Percentiles rank a stretch among this genome's conserved stretches.
Conservation (phyloP, 2,113 vertebrate species). For the Muscicapa adusta region DNA sequence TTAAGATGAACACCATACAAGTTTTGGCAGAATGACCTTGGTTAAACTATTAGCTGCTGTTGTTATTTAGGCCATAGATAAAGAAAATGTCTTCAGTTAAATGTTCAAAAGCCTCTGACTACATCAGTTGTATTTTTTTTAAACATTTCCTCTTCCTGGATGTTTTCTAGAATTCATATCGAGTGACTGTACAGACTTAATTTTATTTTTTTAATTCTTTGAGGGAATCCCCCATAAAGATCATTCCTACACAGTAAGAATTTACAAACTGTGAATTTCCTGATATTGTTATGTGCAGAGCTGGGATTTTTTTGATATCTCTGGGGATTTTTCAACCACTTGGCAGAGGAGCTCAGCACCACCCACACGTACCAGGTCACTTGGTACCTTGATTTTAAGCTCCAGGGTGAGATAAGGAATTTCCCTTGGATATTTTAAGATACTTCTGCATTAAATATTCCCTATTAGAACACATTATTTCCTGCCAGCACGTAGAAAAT, state of each 20-base stretch:
- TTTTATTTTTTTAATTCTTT: background rate
- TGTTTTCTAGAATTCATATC: background rate
- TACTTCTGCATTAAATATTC: background rate
- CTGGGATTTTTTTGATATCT: background rate
- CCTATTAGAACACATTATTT: background rate
- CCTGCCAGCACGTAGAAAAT: rapidly evolving
- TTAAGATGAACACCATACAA: background rate
- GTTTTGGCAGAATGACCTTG: background rate
- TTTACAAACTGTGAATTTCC: background rate
- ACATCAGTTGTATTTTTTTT: rapidly evolving
- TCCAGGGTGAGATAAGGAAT: background rate
- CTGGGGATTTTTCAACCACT: background rate
- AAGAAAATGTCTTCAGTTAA: background rate
- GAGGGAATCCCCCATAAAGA: background rate
- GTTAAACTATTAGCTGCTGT: background rate
- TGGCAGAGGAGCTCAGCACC: background rate
- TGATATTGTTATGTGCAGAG: background rate
- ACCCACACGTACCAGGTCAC: background rate
- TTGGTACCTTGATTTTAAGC: background rate
- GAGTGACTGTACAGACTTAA: background rate
- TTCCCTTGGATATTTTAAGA: background rate
- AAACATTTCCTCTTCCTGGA: background rate
- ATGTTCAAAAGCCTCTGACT: background rate
- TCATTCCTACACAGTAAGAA: background rate
- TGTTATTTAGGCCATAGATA: background rate